Evolutionary conservation across 2,113 vertebrate species (phyloP).

Genomic region (Brachyistius frenatus): DNA sequence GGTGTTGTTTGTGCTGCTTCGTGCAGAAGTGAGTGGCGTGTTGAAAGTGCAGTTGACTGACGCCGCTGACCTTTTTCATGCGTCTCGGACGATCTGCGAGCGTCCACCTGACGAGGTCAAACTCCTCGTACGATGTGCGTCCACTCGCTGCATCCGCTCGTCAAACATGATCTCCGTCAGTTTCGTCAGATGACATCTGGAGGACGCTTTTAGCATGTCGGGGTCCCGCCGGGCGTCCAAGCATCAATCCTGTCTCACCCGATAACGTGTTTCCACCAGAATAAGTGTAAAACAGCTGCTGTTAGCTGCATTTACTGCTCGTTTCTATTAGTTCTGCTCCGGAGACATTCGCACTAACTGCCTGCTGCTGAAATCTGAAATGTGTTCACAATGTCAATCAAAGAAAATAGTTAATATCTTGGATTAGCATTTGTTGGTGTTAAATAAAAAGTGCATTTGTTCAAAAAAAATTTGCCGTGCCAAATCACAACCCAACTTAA

Average conservation of each 20-base stretch:
- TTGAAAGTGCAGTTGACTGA: not conserved
- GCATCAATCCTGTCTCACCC: not conserved
- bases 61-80: conserved; percentile 17
- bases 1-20: not conserved
- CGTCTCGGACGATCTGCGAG: conserved; percentile 3
- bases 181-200: conserved; percentile 2
- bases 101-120: not conserved
- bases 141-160: not conserved
- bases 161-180: not conserved
- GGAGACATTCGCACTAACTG: too few species aligned
- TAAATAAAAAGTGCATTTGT: too few species aligned
- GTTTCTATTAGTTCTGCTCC: too few species aligned
- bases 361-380: too few species aligned
- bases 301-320: not conserved
- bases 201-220: conserved; percentile 20
- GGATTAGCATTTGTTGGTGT: too few species aligned
- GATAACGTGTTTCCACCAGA: not conserved
- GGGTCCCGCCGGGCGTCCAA: not conserved
- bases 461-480: too few species aligned
- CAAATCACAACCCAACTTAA: too few species aligned
- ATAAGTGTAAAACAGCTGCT: not conserved
- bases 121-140: not conserved
- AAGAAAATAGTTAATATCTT: too few species aligned
- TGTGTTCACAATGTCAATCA: too few species aligned
- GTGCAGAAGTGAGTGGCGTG: not conserved